Evolutionary conservation across 2,888 invertebrate species (phyloP).

Genomic region (Doris montereyensis): DNA sequence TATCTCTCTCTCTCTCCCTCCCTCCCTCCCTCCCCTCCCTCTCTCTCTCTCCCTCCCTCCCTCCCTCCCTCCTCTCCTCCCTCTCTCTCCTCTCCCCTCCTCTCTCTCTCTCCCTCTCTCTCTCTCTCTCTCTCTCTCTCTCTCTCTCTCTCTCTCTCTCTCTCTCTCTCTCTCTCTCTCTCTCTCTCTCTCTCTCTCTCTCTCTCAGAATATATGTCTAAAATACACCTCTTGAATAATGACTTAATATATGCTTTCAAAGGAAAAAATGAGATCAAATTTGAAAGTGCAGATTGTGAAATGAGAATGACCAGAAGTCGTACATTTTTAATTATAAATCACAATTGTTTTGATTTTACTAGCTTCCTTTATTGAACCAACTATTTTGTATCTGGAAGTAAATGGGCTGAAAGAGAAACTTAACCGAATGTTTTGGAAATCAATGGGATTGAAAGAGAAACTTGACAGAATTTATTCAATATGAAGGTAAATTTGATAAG

Average conservation of each 20-base stretch:
- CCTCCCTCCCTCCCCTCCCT: not conserved
- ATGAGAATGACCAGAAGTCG: too few relatives aligned
- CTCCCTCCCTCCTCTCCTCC: not conserved
- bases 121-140: not conserved
- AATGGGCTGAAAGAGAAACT: not conserved
- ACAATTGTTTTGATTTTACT: too few relatives aligned
- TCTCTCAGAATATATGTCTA: not conserved
- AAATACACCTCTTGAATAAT: too few relatives aligned
- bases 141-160: not conserved
- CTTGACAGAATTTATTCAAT: not conserved
- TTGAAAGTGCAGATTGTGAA: too few relatives aligned
- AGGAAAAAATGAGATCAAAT: too few relatives aligned
- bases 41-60: not conserved
- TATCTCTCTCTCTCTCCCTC: conserved; percentile 24
- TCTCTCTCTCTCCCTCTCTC: not conserved
- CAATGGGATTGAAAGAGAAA: too few relatives aligned
- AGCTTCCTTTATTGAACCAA: not conserved
- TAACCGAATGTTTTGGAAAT: too few relatives aligned
- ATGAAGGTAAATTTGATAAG: too few relatives aligned
- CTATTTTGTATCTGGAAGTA: not conserved
- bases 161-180: not conserved
- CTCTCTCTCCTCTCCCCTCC: not conserved
- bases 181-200: not conserved
- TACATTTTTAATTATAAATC: too few relatives aligned
- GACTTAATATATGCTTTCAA: too few relatives aligned